Base-by-base conservation (phyloP, 2,113 vertebrate genomes). In the Saimiri boliviensis region DNA sequence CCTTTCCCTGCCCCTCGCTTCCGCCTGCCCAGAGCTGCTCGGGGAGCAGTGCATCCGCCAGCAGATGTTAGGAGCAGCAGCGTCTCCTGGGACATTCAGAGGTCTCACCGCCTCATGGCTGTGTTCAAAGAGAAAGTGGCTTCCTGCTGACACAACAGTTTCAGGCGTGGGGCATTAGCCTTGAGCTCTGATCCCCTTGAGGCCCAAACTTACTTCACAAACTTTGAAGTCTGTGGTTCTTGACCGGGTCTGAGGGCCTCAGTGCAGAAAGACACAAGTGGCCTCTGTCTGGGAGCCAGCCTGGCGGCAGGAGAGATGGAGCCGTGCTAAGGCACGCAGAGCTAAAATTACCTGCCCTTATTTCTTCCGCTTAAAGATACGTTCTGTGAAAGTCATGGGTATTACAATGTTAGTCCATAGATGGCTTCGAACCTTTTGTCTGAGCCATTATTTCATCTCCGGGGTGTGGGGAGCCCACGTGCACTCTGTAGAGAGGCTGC, bases 331-430 rank as follows among this genome's bases (percentile, higher is more conserved):
- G 86, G 45, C 40, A 68, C 0, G 4, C 19, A 35, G 86, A 45
- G 56, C 86, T 97, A 96, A 96, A 94, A 93, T 97, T 90, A 97
- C 82, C 83, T 95, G 92, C 30, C 89, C 94, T 94, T 95, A 58
- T 94, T 97, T 91, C 90, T 84, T 77, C 32, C 45, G 68, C 82
- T 83, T 92, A 95, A 89, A 95, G 89, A 86, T 63, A 88, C 58
- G 68, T 30, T 45, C 73, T 90, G 70, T 66, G 45, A 76, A 97
- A 84, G 96, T 84, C 89, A 77, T 60, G 92, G 90, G 42, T 17
- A 77, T 96, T 93, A 84, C 35, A 47, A 88, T 96, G 87, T 77
- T 77, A 82, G 85, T 84, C 77, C 76, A 81, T 2, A 0, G 42
- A 90, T 30, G 76, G 73, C 86, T 87, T 96, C 74, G 63, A 60